Evolutionary conservation across 1,140 invertebrate species (phyloP).

Genomic region (Dreissena polymorpha): DNA sequence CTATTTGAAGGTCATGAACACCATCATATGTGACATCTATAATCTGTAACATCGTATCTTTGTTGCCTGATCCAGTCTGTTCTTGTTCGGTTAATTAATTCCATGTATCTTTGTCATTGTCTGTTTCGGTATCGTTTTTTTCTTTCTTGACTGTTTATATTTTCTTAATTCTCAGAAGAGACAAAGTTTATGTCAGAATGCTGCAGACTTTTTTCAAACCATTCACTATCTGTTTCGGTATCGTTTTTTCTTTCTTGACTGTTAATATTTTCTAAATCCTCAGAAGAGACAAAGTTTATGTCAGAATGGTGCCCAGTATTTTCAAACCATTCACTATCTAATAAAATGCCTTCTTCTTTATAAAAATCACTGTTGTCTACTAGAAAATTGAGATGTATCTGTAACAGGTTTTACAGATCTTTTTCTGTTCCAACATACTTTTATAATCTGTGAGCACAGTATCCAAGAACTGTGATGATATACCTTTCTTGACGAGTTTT

Average conservation of each 20-base stretch:
- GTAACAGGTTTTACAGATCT: conserved; percentile 55
- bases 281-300: too few relatives aligned
- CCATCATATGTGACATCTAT: conserved; percentile 53
- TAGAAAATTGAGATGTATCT: conserved; percentile 50
- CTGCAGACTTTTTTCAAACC: conserved; percentile 7
- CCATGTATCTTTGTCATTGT: too few relatives aligned
- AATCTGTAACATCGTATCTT: conserved; percentile 50
- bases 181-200: not conserved
- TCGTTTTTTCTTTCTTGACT: too few relatives aligned
- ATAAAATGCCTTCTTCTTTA: conserved; percentile 49
- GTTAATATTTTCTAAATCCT: too few relatives aligned
- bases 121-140: too few relatives aligned
- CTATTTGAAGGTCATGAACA: conserved; percentile 48
- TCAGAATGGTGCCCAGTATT: too few relatives aligned
- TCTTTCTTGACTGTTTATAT: too few relatives aligned
- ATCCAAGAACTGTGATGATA: too few relatives aligned
- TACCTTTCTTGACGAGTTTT: conserved; percentile 6
- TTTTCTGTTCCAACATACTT: conserved; percentile 36
- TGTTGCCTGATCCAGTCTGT: conserved; percentile 48
- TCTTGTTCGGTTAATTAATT: too few relatives aligned
- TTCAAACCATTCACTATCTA: too few relatives aligned
- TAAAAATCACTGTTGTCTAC: conserved; percentile 54
- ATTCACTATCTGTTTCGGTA: conserved; percentile 39
- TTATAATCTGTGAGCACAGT: conserved; percentile 17
- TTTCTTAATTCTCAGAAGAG: too few relatives aligned